A percentile compares a stretch with the other conserved stretches of the same genome.
Evolutionary conservation across 2,797 vertebrate species (phyloP).

Genomic region (Esox masquinongy): DNA sequence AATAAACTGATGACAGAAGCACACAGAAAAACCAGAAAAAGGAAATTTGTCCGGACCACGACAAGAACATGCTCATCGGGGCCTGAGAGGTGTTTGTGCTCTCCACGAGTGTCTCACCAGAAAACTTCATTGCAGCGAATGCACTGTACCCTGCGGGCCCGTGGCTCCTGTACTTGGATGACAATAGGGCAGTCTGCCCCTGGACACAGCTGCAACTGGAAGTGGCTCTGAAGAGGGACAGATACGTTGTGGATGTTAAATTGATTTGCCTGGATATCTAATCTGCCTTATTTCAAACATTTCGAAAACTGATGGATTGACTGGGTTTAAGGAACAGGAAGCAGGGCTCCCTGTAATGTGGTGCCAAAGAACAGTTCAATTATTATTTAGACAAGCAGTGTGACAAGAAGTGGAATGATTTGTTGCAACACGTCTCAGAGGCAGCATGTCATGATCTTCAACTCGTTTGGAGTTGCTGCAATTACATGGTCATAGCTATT

Average conservation of each 20-base stretch:
- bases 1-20: too few relatives aligned
- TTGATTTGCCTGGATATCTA: neutral
- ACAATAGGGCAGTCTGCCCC: constrained; percentile 98
- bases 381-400: too few relatives aligned
- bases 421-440: too few relatives aligned
- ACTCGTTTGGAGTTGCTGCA: too few relatives aligned
- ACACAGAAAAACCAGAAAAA: too few relatives aligned
- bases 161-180: constrained; percentile 96
- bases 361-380: too few relatives aligned
- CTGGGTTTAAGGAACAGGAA: neutral
- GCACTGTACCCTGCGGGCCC: constrained; percentile 95
- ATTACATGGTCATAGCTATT: too few relatives aligned
- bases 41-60: too few relatives aligned
- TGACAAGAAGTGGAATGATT: too few relatives aligned
- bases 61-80: neutral
- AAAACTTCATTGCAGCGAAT: constrained; percentile 96
- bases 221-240: constrained; percentile 85
- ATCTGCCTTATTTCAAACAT: neutral
- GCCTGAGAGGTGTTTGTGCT: too few relatives aligned
- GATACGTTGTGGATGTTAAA: neutral
- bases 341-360: neutral
- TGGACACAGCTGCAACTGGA: constrained; percentile 97
- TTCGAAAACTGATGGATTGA: neutral
- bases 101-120: constrained; percentile 79
- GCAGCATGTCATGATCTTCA: too few relatives aligned